Evolutionary conservation across 1,140 invertebrate genomes (phyloP).

Genomic region (Hylaeus volcanicus): DNA sequence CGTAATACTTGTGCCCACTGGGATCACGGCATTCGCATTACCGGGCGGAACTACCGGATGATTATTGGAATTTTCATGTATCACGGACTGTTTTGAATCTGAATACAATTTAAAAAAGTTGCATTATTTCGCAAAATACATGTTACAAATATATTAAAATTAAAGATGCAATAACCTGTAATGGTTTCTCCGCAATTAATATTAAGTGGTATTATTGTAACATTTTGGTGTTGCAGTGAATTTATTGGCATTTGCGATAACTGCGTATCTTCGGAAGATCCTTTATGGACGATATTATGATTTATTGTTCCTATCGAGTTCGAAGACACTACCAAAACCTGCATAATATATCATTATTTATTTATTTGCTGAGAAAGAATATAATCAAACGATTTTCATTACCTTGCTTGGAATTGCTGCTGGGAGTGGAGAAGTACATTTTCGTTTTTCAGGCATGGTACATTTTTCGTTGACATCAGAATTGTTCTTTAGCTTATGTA

Average conservation of each 20-base stretch:
- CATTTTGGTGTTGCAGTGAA: slow-evolving; percentile 50
- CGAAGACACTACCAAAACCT: slow-evolving; percentile 62
- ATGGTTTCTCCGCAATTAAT: slow-evolving; percentile 31
- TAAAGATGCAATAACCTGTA: slow-evolving; percentile 58
- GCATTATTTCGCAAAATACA: background rate
- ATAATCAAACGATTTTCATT: background rate
- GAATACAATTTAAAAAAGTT: background rate
- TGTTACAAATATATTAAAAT: slow-evolving; percentile 7
- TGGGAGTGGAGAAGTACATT: slow-evolving; percentile 50
- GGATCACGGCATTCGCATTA: slow-evolving; percentile 55
- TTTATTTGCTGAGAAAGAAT: background rate
- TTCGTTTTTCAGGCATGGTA: slow-evolving; percentile 38
- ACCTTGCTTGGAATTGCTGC: slow-evolving; percentile 60
- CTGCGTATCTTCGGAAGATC: slow-evolving; percentile 44
- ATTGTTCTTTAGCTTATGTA: slow-evolving; percentile 22
- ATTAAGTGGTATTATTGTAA: slow-evolving; percentile 59
- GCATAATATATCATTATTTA: slow-evolving; percentile 1
- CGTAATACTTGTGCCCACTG: slow-evolving; percentile 37
- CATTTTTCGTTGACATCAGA: slow-evolving; percentile 20
- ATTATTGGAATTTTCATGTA: slow-evolving; percentile 38
- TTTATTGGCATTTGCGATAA: slow-evolving; percentile 43
- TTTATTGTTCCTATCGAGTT: slow-evolving; percentile 50
- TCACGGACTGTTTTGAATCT: slow-evolving; percentile 28
- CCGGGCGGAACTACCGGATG: slow-evolving; percentile 50
- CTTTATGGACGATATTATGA: slow-evolving; percentile 40